Conservation (phyloP, 1,140 invertebrate genomes). For the Aculops lycopersici region DNA sequence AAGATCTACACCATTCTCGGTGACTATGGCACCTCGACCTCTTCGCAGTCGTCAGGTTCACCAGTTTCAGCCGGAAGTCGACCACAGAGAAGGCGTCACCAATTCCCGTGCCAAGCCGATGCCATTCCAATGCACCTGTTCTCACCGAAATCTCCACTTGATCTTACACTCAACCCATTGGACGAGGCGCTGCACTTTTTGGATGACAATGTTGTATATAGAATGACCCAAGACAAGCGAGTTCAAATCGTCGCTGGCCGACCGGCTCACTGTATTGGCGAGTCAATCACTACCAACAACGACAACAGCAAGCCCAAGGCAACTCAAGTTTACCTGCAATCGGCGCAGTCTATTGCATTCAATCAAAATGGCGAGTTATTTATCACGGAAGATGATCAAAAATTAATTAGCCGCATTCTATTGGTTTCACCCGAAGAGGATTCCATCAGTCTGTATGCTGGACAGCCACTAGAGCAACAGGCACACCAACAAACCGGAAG, state of each 20-base stretch:
- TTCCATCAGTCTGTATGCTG: constrained; percentile 18
- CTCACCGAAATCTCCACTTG: constrained; percentile 77
- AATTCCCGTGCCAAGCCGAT: no score
- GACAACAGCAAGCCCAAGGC: constrained; percentile 1
- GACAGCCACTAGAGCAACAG: constrained; percentile 18
- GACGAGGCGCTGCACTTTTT: constrained; percentile 78
- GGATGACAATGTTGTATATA: constrained; percentile 55
- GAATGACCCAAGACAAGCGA: constrained; percentile 61
- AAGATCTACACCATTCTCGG: constrained; percentile 79
- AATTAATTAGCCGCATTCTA: constrained; percentile 53
- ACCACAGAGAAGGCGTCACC: no score
- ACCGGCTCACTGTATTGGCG: constrained; percentile 38
- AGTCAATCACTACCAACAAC: constrained; percentile 18
- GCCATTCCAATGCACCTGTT: constrained; percentile 18
- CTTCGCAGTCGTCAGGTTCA: no score
- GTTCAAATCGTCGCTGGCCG: constrained; percentile 44
- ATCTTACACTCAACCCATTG: constrained; percentile 56
- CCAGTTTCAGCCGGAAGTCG: no score
- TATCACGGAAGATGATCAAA: constrained; percentile 63
- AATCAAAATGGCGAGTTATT: constrained; percentile 67
- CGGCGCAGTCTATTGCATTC: constrained; percentile 33
- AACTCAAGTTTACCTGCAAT: constrained; percentile 13
- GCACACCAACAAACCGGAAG: constrained; percentile 21
- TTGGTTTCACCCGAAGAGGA: constrained; percentile 19
- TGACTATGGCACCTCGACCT: constrained; percentile 22